These are phyloP conservation scores for Spheniscus humboldti DNA, from an alignment of 2,797 vertebrate species.

Conservation along the genomic window DNA sequence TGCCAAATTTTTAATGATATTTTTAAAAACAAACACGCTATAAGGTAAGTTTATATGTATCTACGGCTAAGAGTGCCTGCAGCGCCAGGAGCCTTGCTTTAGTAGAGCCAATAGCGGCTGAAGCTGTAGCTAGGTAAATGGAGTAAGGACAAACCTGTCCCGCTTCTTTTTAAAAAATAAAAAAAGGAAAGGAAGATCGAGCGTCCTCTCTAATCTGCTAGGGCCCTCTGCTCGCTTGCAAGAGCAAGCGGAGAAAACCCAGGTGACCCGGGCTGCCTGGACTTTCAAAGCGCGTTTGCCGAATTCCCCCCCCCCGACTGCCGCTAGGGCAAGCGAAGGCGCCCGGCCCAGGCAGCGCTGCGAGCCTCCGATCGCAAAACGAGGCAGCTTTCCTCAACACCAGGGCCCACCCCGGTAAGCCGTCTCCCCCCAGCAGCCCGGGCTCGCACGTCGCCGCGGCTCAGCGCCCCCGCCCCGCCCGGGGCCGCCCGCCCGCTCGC, in stretches of 20 bases:
- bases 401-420: too few relatives aligned
- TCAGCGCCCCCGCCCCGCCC: too few relatives aligned
- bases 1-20: not conserved
- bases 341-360: not conserved
- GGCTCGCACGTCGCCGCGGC: too few relatives aligned
- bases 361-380: rapidly evolving
- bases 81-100: not conserved
- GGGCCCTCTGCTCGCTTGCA: not conserved
- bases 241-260: not conserved
- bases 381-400: not conserved
- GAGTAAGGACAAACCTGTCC: not conserved
- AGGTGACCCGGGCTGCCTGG: not conserved
- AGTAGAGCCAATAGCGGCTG: rapidly evolving
- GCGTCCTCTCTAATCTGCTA: too few relatives aligned
- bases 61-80: not conserved
- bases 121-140: not conserved
- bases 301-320: too few relatives aligned
- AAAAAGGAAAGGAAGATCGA: too few relatives aligned
- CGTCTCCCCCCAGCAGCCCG: not conserved
- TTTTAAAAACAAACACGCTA: not conserved
- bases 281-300: not conserved
- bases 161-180: not conserved
- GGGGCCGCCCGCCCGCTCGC: not conserved
- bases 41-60: not conserved
- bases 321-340: not conserved